Percentiles rank a stretch among this genome's conserved stretches.
Conservation (phyloP, 2,888 invertebrate species). For the Cantharis nigra region DNA sequence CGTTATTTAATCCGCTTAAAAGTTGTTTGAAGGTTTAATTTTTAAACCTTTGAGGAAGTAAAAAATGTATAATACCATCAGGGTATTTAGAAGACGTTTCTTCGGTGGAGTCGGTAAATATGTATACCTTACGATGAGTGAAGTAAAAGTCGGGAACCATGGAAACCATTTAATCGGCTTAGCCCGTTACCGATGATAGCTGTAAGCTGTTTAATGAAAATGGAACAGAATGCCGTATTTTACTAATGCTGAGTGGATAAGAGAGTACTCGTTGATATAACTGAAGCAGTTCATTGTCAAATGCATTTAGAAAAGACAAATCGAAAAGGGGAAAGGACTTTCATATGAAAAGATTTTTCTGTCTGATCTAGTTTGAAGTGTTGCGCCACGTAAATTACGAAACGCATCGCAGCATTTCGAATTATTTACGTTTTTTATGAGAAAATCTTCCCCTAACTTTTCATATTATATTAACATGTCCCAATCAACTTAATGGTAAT, state of each 20-base stretch:
- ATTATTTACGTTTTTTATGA: neutral
- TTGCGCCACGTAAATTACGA: neutral
- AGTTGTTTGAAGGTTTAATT: neutral
- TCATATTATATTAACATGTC: slow-evolving; percentile 27
- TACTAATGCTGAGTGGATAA: slow-evolving; percentile 13
- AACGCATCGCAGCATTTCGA: neutral
- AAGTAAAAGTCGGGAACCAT: slow-evolving; percentile 32
- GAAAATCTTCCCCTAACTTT: slow-evolving; percentile 5
- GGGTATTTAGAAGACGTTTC: slow-evolving; percentile 20
- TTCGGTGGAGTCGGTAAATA: slow-evolving; percentile 19
- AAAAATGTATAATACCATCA: slow-evolving; percentile 24
- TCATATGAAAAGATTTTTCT: neutral
- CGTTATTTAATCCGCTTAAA: neutral
- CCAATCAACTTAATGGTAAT: slow-evolving; percentile 53
- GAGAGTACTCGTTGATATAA: slow-evolving; percentile 17
- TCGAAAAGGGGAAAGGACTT: neutral
- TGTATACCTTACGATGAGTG: slow-evolving; percentile 20
- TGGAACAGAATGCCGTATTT: slow-evolving; percentile 34
- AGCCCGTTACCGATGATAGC: slow-evolving; percentile 51
- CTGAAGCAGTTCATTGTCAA: slow-evolving; percentile 35
- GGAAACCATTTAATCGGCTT: slow-evolving; percentile 50
- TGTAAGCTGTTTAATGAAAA: slow-evolving; percentile 52
- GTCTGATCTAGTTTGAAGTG: neutral
- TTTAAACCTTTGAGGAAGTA: neutral
- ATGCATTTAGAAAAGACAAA: slow-evolving; percentile 34